Base-by-base conservation (phyloP, 1,140 invertebrate genomes). In the Ectropis grisescens region DNA sequence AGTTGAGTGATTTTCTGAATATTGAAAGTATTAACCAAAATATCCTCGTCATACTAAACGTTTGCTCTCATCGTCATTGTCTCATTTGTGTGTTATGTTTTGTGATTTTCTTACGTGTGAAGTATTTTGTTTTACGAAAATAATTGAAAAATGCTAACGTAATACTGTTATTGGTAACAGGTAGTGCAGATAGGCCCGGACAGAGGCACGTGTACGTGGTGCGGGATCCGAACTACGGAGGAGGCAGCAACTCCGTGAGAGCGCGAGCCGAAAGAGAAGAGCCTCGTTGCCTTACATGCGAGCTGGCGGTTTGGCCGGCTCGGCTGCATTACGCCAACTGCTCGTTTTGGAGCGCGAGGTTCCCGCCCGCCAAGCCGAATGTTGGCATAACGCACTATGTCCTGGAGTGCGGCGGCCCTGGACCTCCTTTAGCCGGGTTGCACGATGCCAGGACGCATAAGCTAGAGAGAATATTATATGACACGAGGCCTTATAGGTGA, bases 171-270 rank as follows among this genome's bases (percentile, higher is more conserved):
- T 19, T 19, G 16, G 16, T 8, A 45, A 51, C 72, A 79, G 85
- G 86, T 47, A 93, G 91, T 26, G 89, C 90, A 55, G 90, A 92
- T 35, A 86, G 87, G 32, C 91, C 94, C 1, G 92, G 94, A 2
- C 91, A 95, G 67, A 86, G 90, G 36, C 94, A 97, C 69, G 83
- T 98, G 29, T 97, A 93, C 67, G 89, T 92, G 2, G 90, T 93
- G 1, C 86, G 89, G 42, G 87, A 89, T 62, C 87, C 87, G 8
- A 62, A 59, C 25, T 76, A 76, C 35, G 67, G 70, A 1, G 69
- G 71, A 1, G 71, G 65, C 11, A 81, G 76, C 29, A 78, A 78
- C 43, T 76, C 71, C 0, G 87, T 88, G 5, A 86, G 86, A 11
- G 90, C 91, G 37, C 87, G 91, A 47, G 88, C 88, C 9, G 86